These are phyloP conservation scores for human (Homo sapiens) DNA, from an alignment of 2,113 vertebrate genomes.

Conservation along the genomic window DNA sequence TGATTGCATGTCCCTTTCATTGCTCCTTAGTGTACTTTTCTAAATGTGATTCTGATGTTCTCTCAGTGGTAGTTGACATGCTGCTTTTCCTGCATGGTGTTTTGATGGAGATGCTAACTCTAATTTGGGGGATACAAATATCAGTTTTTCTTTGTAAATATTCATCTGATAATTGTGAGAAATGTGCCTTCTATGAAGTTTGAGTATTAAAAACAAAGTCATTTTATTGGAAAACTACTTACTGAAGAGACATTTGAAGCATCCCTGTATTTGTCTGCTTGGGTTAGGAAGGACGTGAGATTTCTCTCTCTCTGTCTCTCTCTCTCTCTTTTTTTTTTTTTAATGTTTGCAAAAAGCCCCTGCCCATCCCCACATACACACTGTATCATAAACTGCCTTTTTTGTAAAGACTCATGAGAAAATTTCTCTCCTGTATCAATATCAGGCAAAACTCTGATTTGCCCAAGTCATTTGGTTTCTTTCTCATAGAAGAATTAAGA, in stretches of 20 bases:
- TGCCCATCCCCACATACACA: not conserved
- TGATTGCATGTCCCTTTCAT: accelerated
- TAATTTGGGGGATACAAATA: not conserved
- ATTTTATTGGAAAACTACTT: not conserved
- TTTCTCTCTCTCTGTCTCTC: not conserved
- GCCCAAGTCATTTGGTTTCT: not conserved
- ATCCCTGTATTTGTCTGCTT: not conserved
- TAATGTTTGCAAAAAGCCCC: not conserved
- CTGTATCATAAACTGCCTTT: not conserved
- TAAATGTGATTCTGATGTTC: not conserved
- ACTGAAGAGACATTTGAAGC: not conserved
- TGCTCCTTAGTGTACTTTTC: not conserved
- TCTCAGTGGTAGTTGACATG: not conserved
- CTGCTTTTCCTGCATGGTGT: not conserved
- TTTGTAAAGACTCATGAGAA: not conserved
- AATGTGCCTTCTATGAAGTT: not conserved
- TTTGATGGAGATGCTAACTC: not conserved
- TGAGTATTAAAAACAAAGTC: not conserved
- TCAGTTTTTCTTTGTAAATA: not conserved
- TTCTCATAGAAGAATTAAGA: not conserved
- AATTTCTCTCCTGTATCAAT: not conserved
- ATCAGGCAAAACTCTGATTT: not conserved
- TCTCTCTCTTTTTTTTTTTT: not conserved
- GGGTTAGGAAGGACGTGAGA: not conserved
- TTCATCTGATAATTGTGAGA: not conserved